Conservation (phyloP, 2,888 invertebrate genomes). For the Temnothorax unifasciatus region DNA sequence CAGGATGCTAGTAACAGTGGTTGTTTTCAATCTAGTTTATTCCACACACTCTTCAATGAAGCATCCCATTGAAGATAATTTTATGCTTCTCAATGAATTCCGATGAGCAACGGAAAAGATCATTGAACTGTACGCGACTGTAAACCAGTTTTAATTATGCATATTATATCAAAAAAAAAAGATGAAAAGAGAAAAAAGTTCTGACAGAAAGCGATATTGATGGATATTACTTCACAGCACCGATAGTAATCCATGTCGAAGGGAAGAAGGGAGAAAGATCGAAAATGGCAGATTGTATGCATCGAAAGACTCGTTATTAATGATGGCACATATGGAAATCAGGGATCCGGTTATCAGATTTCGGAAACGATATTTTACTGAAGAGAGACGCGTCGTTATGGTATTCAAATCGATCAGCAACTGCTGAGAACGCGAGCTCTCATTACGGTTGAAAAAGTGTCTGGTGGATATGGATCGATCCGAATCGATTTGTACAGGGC, state of each 20-base stretch:
- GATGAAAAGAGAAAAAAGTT: background rate
- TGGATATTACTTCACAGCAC: conserved; percentile 18
- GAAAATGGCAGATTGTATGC: conserved; percentile 10
- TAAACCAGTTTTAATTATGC: conserved; percentile 37
- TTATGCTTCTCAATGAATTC: background rate
- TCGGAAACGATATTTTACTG: conserved; percentile 33
- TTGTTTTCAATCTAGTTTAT: background rate
- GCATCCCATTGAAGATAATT: background rate
- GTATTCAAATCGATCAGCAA: conserved; percentile 23
- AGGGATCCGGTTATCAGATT: conserved; percentile 27
- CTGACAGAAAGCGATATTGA: conserved; percentile 22
- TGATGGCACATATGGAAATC: conserved; percentile 32
- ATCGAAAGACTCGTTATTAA: conserved; percentile 42
- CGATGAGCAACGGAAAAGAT: background rate
- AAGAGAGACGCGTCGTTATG: conserved; percentile 26
- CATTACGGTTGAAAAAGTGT: conserved; percentile 33
- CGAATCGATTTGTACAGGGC: conserved; percentile 20
- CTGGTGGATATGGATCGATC: conserved; percentile 1
- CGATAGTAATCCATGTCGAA: conserved; percentile 3
- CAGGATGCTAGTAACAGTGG: background rate
- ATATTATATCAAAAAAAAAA: conserved; percentile 5
- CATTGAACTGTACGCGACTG: background rate
- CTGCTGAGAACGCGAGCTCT: background rate
- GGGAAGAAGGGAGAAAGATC: background rate
- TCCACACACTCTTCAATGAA: background rate